Conservation (phyloP, 23 tunicate species). For the Oikopleura dioica region DNA sequence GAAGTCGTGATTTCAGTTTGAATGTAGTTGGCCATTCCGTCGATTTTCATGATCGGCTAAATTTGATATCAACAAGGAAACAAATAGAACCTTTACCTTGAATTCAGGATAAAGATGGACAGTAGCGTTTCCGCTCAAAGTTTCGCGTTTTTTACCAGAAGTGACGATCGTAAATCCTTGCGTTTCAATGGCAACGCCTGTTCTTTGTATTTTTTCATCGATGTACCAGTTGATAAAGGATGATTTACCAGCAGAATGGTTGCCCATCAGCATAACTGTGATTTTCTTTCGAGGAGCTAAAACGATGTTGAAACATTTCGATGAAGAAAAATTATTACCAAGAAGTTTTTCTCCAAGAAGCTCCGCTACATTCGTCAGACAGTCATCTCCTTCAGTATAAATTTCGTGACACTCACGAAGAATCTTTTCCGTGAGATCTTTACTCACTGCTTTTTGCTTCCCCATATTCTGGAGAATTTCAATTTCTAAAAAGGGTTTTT, state of each 20-base stretch:
- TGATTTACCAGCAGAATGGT: slow-evolving; percentile 96
- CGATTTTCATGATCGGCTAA: background rate
- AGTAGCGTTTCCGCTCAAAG: slow-evolving; percentile 25
- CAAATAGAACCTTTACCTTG: background rate
- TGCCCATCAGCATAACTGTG: slow-evolving; percentile 80
- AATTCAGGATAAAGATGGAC: background rate
- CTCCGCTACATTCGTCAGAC: background rate
- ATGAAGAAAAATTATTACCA: too few relatives aligned
- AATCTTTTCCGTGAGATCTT: slow-evolving; percentile 27
- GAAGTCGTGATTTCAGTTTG: background rate
- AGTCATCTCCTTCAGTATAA: slow-evolving; percentile 40
- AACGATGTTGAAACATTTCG: too few relatives aligned
- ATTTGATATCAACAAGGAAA: too few relatives aligned
- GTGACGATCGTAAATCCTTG: slow-evolving; percentile 87
- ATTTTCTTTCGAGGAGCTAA: slow-evolving; percentile 86
- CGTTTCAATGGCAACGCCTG: slow-evolving; percentile 94
- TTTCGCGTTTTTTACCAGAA: slow-evolving; percentile 77
- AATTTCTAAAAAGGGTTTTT: too few relatives aligned
- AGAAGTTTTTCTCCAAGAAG: background rate
- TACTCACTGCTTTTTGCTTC: too few relatives aligned
- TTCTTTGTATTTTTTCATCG: slow-evolving; percentile 79
- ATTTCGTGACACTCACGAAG: slow-evolving; percentile 60
- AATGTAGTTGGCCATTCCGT: background rate
- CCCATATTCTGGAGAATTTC: too few relatives aligned
- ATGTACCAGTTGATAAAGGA: slow-evolving; percentile 84